Base-by-base conservation (phyloP, 2,797 vertebrate species). In the Sebastes matsubarae region DNA sequence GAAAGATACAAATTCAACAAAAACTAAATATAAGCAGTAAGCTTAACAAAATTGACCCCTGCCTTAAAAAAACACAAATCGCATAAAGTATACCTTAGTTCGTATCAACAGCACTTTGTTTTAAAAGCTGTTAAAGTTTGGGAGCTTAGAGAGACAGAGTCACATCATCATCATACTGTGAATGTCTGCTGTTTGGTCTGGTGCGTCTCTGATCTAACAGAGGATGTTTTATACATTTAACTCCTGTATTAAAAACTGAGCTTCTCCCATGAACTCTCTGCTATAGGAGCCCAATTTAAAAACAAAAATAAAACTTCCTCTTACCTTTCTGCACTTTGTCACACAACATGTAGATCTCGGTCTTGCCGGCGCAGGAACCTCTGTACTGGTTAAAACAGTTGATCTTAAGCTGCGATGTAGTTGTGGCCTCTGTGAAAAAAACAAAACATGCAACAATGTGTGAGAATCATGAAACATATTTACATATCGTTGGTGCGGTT, bases 281-380 rank as follows among this genome's bases (percentile, higher is more conserved):
- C 29, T 66, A 12, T 9, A 29, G 61, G 55, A 55, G 14, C 42
- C 42, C 1, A 46, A 0, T 46, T 46, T 46, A 18, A 46, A 46
- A 46, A 46, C 42, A 46, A 46, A 46, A 46, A 68, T 27, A 32
- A 8, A 69, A 59, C 55, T 8, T 34, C 34, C 4, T 24, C 64
- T 90, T 83, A 97, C 97, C 97, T 97, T 99, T 98, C 91, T 99
- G 97, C 58, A 99, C 97, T 93, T 99, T 98, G 95, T 99, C 98
- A 1, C 98, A 98, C 4, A 99, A 89, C 93, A 99, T 96, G 89
- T 97, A 98, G 55, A 99, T 90, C 92, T 99, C 97, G 0, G 97
- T 97, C 1, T 97, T 97, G 0, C 97, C 97, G 0, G 87, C 92
- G 82, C 97, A 97, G 0, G 96, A 88, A 0, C 98, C 97, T 2